A percentile compares a stretch with the other conserved stretches of the same genome.
Evolutionary conservation across 2,113 vertebrate species (phyloP).

Genomic region (Peromyscus maniculatus): DNA sequence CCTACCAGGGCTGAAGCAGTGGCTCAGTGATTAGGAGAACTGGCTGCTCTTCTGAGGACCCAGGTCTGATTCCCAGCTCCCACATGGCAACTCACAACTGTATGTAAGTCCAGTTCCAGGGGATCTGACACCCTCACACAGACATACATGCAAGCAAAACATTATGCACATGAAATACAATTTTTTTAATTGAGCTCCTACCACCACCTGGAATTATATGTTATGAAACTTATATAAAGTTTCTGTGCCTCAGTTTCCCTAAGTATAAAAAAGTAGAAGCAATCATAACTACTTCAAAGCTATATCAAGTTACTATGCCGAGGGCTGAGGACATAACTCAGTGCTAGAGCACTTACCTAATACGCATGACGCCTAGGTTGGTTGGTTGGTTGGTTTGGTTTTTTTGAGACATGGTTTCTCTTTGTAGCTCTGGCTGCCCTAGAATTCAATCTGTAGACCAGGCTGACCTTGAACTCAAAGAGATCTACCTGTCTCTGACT

Average conservation of each 20-base stretch:
- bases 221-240: background rate
- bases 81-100: background rate
- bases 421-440: background rate
- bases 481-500: background rate
- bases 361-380: background rate
- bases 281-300: constrained; percentile 10
- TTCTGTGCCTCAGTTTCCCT: background rate
- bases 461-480: background rate
- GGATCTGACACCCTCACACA: too few species aligned
- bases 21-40: background rate
- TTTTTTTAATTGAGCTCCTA: background rate
- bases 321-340: background rate
- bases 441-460: background rate
- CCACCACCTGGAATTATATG: background rate
- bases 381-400: background rate
- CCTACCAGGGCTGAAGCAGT: too few species aligned
- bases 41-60: background rate
- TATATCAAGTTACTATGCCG: background rate
- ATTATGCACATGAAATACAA: too few species aligned
- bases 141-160: too few species aligned
- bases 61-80: background rate
- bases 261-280: background rate
- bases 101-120: too few species aligned
- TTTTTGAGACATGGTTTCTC: background rate
- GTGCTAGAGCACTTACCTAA: background rate